A percentile compares a stretch with the other conserved stretches of the same genome.
These are phyloP conservation scores for Istiophorus platypterus DNA, from an alignment of 2,113 vertebrate species.

Conservation along the genomic window DNA sequence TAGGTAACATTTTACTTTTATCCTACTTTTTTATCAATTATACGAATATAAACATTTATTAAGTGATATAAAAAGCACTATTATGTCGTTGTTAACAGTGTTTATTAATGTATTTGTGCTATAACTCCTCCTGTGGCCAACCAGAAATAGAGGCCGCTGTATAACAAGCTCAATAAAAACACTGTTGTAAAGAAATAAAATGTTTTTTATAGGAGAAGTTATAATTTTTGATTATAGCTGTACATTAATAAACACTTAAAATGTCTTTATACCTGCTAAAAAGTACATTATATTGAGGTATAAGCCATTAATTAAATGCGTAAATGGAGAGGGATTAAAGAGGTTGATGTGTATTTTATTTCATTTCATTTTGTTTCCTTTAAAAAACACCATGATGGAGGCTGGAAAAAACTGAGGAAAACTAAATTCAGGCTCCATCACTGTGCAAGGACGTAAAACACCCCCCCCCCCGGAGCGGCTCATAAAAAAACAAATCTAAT, in stretches of 20 bases:
- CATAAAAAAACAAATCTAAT: conserved; percentile 6
- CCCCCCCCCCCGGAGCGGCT: background rate
- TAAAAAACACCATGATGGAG: background rate
- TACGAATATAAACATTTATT: background rate
- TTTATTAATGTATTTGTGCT: too few relatives aligned
- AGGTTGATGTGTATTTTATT: background rate
- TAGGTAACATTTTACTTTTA: too few relatives aligned
- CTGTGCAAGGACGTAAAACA: background rate
- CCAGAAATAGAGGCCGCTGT: too few relatives aligned
- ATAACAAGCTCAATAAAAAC: background rate
- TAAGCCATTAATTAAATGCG: background rate
- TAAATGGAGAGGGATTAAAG: background rate
- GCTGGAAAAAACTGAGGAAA: background rate
- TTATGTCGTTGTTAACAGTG: background rate
- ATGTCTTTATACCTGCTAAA: background rate
- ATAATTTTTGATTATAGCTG: background rate
- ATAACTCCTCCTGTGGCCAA: too few relatives aligned
- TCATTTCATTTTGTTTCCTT: background rate
- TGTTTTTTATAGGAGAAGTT: background rate
- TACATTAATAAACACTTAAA: background rate
- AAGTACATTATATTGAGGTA: background rate
- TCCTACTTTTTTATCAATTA: too few relatives aligned
- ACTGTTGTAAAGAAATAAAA: background rate
- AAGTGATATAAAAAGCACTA: background rate
- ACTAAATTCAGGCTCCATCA: background rate